Evolutionary conservation across 2,797 vertebrate species (phyloP).

Genomic region (Carduelis carduelis): DNA sequence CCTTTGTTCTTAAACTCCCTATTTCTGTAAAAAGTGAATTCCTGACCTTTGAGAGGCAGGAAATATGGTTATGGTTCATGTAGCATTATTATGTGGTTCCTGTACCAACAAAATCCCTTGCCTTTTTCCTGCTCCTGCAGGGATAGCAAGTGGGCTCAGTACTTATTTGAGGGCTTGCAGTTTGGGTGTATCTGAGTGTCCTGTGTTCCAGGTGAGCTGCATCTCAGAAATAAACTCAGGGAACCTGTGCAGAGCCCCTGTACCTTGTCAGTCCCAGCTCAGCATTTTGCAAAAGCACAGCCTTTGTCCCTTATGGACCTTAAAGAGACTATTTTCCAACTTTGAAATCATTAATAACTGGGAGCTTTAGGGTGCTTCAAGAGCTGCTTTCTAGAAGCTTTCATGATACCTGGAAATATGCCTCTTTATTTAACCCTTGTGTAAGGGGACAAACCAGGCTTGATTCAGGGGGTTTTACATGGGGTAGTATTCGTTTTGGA

Average conservation of each 20-base stretch:
- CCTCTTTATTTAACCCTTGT: neutral
- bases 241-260: neutral
- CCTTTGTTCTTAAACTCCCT: neutral
- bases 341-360: neutral
- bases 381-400: neutral
- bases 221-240: neutral
- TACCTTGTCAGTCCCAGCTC: neutral
- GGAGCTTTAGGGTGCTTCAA: neutral
- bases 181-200: neutral
- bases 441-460: neutral
- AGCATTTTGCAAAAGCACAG: neutral
- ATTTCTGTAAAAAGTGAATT: neutral
- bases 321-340: neutral
- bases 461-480: neutral
- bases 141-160: neutral
- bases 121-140: neutral
- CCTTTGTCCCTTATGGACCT: neutral
- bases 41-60: neutral
- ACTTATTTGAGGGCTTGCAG: fast-evolving
- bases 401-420: neutral
- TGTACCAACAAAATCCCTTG: neutral
- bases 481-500: neutral
- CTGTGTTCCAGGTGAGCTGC: neutral
- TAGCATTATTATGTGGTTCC: neutral
- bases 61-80: fast-evolving